Conservation (phyloP, 2,113 vertebrate species). For the Melanotaenia duboulayi region DNA sequence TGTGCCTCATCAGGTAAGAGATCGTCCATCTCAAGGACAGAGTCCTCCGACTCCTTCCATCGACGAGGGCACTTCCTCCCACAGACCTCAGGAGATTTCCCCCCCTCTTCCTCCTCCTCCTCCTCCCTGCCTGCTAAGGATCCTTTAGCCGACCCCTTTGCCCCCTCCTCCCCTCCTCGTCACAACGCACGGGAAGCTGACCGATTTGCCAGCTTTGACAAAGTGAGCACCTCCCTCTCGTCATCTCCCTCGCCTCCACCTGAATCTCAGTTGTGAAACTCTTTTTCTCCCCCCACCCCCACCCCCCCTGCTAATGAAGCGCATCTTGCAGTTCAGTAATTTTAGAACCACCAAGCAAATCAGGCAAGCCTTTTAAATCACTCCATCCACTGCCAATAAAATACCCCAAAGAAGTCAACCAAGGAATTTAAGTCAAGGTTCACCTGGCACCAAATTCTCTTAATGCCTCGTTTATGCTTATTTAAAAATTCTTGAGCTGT, state of each 20-base stretch:
- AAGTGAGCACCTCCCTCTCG: slow-evolving; percentile 91
- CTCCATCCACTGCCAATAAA: slow-evolving; percentile 73
- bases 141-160: slow-evolving; percentile 90
- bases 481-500: slow-evolving; percentile 16
- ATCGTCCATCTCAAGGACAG: slow-evolving; percentile 87
- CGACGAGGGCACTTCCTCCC: slow-evolving; percentile 90
- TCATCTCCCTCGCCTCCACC: slow-evolving; percentile 75
- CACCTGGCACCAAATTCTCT: background rate
- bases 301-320: slow-evolving; percentile 47
- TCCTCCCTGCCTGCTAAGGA: slow-evolving; percentile 92
- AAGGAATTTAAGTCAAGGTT: background rate
- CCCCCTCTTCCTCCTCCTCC: slow-evolving; percentile 81
- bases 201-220: slow-evolving; percentile 97
- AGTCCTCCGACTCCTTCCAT: slow-evolving; percentile 94
- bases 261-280: slow-evolving; percentile 72
- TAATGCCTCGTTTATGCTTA: slow-evolving; percentile 10
- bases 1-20: slow-evolving; percentile 88
- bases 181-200: slow-evolving; percentile 87
- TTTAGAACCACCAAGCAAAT: slow-evolving; percentile 24
- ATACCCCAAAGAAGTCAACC: slow-evolving; percentile 8
- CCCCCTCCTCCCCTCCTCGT: slow-evolving; percentile 89
- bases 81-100: slow-evolving; percentile 87
- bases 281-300: slow-evolving; percentile 71
- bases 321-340: slow-evolving; percentile 5
- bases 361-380: slow-evolving; percentile 45